Conservation (phyloP, 30 jellyfish, hydroid and myxozoan genomes). For the Haliclystus octoradiatus region DNA sequence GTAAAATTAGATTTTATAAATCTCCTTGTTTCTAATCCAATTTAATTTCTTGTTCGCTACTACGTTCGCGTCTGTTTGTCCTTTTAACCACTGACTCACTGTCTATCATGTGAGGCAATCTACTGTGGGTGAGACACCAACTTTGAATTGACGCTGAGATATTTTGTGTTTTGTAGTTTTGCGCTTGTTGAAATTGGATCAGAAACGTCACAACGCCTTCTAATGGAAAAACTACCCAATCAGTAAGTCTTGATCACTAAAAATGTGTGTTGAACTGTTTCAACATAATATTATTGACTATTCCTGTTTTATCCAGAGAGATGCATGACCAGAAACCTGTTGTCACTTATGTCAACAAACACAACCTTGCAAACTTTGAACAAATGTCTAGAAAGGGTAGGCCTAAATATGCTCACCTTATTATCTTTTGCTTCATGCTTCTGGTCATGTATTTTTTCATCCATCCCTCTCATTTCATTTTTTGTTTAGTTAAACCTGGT, state of each 20-base stretch:
- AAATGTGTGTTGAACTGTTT: no score
- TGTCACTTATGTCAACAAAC: conserved; percentile 85
- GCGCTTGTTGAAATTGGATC: conserved; percentile 88
- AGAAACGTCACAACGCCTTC: conserved; percentile 81
- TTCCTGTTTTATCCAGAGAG: conserved; percentile 18
- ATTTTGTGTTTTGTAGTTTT: no score
- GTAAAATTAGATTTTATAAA: no score
- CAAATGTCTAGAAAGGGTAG: conserved; percentile 77
- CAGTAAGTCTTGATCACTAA: conserved; percentile 81
- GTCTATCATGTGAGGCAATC: no score
- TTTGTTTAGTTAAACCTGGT: neutral
- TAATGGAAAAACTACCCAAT: conserved; percentile 70
- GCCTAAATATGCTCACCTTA: neutral
- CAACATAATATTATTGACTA: no score
- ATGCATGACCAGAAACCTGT: conserved; percentile 80
- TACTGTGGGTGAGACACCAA: no score
- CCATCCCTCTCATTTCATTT: neutral
- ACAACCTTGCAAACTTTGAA: conserved; percentile 76
- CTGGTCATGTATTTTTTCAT: neutral
- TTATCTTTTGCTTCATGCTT: neutral
- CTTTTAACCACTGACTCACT: no score
- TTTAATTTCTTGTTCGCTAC: no score
- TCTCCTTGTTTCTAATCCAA: no score
- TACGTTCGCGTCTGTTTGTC: no score
- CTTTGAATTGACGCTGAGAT: no score